Percentiles rank a stretch among this genome's conserved stretches.
phyloP scores from a whole-genome alignment of 2,888 invertebrate genomes.

The Dasysyrphus tricinctus region DNA sequence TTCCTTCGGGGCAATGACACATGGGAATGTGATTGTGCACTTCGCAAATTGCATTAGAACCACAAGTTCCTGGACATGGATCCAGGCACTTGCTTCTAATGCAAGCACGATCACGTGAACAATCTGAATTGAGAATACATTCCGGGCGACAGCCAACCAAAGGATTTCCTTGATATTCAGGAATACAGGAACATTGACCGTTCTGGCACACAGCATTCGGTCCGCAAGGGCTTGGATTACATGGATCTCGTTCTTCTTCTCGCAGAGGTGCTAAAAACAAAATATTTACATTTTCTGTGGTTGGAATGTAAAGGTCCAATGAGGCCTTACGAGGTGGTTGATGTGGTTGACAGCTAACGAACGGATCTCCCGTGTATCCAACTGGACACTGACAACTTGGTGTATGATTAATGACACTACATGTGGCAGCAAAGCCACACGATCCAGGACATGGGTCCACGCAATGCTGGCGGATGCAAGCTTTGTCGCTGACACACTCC shows the following conservation, averaged over 20 bases:
- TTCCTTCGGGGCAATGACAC: slow-evolving; percentile 88
- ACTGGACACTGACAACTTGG: slow-evolving; percentile 90
- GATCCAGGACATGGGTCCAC: slow-evolving; percentile 92
- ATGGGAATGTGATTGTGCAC: slow-evolving; percentile 89
- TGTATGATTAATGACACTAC: slow-evolving; percentile 88
- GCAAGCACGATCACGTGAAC: slow-evolving; percentile 87
- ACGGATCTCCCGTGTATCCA: slow-evolving; percentile 90
- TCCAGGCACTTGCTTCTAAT: slow-evolving; percentile 88
- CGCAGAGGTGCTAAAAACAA: slow-evolving; percentile 76
- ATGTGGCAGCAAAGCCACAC: slow-evolving; percentile 87
- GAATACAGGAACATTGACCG: slow-evolving; percentile 87
- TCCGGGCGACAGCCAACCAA: slow-evolving; percentile 88
- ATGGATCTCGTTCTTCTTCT: slow-evolving; percentile 84
- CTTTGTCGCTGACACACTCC: slow-evolving; percentile 89
- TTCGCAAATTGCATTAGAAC: slow-evolving; percentile 87
- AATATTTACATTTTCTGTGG: not conserved
- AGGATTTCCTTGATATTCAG: slow-evolving; percentile 90
- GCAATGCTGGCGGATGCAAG: slow-evolving; percentile 91
- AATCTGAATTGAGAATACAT: slow-evolving; percentile 88
- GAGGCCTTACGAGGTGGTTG: slow-evolving; percentile 77
- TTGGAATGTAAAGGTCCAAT: not conserved
- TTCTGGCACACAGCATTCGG: slow-evolving; percentile 89
- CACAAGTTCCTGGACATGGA: slow-evolving; percentile 90
- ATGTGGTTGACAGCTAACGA: slow-evolving; percentile 84
- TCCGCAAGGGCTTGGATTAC: slow-evolving; percentile 91